Evolutionary conservation across 1,140 invertebrate genomes (phyloP), one percentile per base, ranked within the genome.

Genomic region (Chlorops oryzae): DNA sequence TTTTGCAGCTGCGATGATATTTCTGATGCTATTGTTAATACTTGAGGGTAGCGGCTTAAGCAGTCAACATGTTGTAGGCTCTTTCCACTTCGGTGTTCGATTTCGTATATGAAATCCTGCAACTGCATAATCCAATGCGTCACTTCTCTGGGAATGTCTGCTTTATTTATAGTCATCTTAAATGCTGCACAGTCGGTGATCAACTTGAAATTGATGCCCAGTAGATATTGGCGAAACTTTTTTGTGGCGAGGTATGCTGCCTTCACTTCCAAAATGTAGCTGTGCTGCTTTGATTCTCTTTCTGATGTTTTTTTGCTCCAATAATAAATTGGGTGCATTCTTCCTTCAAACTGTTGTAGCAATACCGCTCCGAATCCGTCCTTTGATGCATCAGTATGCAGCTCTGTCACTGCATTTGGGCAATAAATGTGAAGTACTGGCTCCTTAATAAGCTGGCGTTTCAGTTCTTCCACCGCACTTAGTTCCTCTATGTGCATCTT

Each of bases 31-130:
- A 58, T 51, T 3, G 12, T n/a, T 5, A 37, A 15, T 22, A 59
- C 52, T 7, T 59, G 50, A 15, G 67, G 66, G 45, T 67, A 59
- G 50, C 71, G 50, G 47, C 71, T 75, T 1, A 76, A 40, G 46
- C 53, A 64, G 57, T 73, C 73, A 1, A 73, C 71, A 47, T 72
- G 66, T 6, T 52, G 59, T 63, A 0, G 61, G n/a, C n/a, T n/a
- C n/a, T n/a, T n/a, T n/a, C n/a, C n/a, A n/a, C n/a, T n/a, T n/a
- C n/a, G n/a, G n/a, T n/a, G n/a, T n/a, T n/a, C n/a, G n/a, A n/a
- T n/a, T n/a, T n/a, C n/a, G n/a, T n/a, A n/a, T n/a, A n/a, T n/a
- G n/a, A n/a, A n/a, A n/a, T n/a, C n/a, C n/a, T n/a, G n/a, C n/a
- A n/a, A n/a, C n/a, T n/a, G 37, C 7, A 58, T 28, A 5, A 50